Evolutionary conservation across 2,113 vertebrate species (phyloP).

Genomic region (Limnothrissa miodon): DNA sequence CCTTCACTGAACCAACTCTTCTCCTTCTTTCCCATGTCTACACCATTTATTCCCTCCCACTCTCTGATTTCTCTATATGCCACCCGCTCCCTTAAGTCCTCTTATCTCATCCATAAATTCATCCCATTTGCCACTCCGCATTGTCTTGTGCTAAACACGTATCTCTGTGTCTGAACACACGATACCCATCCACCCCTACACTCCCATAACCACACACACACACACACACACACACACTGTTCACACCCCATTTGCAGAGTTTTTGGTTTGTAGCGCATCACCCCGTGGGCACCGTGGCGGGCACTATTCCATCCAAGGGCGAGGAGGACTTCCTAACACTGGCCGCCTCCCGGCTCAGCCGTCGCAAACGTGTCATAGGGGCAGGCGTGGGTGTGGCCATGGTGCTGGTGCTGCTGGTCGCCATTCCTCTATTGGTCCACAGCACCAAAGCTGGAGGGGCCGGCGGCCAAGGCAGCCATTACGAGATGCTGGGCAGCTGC

Average conservation of each 20-base stretch:
- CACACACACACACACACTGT: background rate
- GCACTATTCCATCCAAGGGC: slow-evolving; percentile 90
- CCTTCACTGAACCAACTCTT: background rate
- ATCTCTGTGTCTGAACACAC: slow-evolving; percentile 22
- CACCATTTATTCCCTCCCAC: slow-evolving; percentile 15
- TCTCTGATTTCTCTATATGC: slow-evolving; percentile 41
- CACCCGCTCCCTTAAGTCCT: slow-evolving; percentile 33
- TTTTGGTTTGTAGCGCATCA: slow-evolving; percentile 42
- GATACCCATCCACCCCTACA: slow-evolving; percentile 7
- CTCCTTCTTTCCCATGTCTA: slow-evolving; percentile 11
- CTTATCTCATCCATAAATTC: slow-evolving; percentile 49
- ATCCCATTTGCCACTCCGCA: slow-evolving; percentile 33
- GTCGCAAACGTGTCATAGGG: slow-evolving; percentile 88
- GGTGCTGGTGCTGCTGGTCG: slow-evolving; percentile 89
- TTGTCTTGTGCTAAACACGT: slow-evolving; percentile 32
- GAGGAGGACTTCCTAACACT: slow-evolving; percentile 93
- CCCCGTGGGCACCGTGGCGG: slow-evolving; percentile 67
- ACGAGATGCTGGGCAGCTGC: slow-evolving; percentile 89
- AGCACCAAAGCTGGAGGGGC: slow-evolving; percentile 79
- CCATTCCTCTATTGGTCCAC: slow-evolving; percentile 93
- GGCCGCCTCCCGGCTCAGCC: slow-evolving; percentile 89
- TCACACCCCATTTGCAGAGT: slow-evolving; percentile 39
- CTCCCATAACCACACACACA: background rate
- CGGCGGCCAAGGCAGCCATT: slow-evolving; percentile 74
- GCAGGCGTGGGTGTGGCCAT: slow-evolving; percentile 92